Percentiles rank a stretch among this genome's conserved stretches.
These are phyloP conservation scores for Hipposideros armiger DNA, from an alignment of 2,113 vertebrate species.

Conservation along the genomic window DNA sequence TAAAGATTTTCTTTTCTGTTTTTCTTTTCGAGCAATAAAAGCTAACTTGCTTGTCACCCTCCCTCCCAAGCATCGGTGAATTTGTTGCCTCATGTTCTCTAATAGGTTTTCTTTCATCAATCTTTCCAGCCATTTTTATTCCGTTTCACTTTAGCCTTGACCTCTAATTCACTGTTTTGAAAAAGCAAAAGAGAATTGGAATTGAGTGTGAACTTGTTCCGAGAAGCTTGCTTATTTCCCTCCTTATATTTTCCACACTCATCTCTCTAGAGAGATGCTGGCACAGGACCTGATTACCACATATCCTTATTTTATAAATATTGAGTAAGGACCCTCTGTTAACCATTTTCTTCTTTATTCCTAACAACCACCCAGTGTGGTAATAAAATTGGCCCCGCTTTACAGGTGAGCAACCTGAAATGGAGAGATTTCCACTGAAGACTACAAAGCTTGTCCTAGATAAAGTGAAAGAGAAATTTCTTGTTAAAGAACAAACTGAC, in stretches of 20 bases:
- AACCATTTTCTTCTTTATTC: background rate
- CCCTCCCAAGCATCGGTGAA: background rate
- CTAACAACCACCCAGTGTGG: background rate
- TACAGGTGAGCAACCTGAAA: background rate
- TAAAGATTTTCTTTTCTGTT: background rate
- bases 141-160: slow-evolving; percentile 22
- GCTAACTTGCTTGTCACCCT: background rate
- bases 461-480: background rate
- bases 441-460: background rate
- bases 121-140: slow-evolving; percentile 42
- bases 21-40: background rate
- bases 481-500: background rate
- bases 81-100: background rate
- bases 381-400: background rate
- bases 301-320: slow-evolving; percentile 27
- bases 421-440: background rate
- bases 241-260: background rate
- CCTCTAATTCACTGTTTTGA: slow-evolving; percentile 37
- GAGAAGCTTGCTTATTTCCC: slow-evolving; percentile 52
- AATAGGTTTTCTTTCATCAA: background rate
- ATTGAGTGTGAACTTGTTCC: background rate
- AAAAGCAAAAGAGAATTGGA: background rate
- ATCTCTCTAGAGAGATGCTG: background rate
- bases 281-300: background rate
- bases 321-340: background rate